Percentiles rank a stretch among this genome's conserved stretches.
Conservation (phyloP, 2,113 vertebrate genomes). For the Silurus meridionalis region DNA sequence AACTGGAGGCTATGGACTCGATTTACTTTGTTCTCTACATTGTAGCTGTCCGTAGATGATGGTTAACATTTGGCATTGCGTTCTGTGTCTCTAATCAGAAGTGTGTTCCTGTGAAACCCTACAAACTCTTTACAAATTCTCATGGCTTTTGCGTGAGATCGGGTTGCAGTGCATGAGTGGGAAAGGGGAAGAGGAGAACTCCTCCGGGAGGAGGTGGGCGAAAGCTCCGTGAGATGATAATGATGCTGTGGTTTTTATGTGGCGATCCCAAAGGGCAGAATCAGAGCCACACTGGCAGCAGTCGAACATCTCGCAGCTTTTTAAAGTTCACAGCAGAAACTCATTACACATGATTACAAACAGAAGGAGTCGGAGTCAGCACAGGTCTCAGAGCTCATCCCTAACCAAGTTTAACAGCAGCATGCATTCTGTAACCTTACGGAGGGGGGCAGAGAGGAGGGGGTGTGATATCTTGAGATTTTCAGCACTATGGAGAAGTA, state of each 20-base stretch:
- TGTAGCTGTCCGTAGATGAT: neutral
- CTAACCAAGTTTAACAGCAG: neutral
- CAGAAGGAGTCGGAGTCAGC: constrained; percentile 19
- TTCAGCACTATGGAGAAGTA: neutral
- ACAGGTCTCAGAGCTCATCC: constrained; percentile 14
- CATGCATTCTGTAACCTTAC: neutral
- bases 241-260: constrained; percentile 47
- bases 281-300: constrained; percentile 51
- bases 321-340: constrained; percentile 47
- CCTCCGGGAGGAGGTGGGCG: constrained; percentile 32
- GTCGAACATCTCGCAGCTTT: constrained; percentile 48
- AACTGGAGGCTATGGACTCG: neutral
- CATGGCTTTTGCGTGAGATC: constrained; percentile 16
- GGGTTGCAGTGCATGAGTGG: constrained; percentile 22
- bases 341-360: constrained; percentile 54
- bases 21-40: neutral
- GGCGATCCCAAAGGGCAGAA: constrained; percentile 46
- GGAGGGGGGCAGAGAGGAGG: neutral
- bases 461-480: neutral
- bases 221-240: constrained; percentile 49
- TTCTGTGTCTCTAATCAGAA: neutral
- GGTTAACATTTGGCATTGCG: neutral
- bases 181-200: constrained; percentile 30
- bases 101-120: neutral
- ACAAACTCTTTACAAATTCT: neutral